These are phyloP conservation scores for Pomatostomus ruficeps DNA, from an alignment of 2,113 vertebrate species.

Conservation along the genomic window DNA sequence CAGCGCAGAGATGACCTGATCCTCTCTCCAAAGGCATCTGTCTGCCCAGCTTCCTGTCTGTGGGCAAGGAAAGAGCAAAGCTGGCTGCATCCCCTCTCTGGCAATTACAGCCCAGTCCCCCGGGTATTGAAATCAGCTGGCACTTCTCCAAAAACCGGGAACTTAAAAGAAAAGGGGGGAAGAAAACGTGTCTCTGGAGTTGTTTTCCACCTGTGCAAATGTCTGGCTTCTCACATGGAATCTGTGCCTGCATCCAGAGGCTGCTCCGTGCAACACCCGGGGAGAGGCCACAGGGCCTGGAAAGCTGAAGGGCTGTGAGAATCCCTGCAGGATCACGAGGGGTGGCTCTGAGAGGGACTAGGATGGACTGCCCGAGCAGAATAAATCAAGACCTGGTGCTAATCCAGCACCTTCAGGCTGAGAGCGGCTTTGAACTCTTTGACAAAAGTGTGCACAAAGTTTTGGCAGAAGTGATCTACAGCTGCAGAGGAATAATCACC, in stretches of 20 bases:
- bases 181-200: not conserved
- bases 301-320: not conserved
- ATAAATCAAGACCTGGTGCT: not conserved
- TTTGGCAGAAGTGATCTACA: not conserved
- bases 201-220: not conserved
- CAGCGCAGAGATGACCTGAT: not conserved
- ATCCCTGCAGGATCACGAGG: not conserved
- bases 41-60: constrained; percentile 6
- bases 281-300: not conserved
- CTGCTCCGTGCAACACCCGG: accelerated
- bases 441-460: accelerated
- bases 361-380: not conserved
- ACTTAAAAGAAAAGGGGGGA: not conserved
- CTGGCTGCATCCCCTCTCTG: not conserved
- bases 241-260: not conserved
- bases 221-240: accelerated
- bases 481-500: not conserved
- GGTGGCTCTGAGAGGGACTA: not conserved
- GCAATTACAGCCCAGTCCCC: not conserved
- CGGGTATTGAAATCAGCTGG: not conserved
- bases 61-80: not conserved
- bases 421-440: not conserved
- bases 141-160: not conserved
- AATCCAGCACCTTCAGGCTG: not conserved
- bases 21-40: not conserved